These are phyloP conservation scores for Sardina pilchardus DNA, from an alignment of 2,113 vertebrate genomes.

Conservation along the genomic window DNA sequence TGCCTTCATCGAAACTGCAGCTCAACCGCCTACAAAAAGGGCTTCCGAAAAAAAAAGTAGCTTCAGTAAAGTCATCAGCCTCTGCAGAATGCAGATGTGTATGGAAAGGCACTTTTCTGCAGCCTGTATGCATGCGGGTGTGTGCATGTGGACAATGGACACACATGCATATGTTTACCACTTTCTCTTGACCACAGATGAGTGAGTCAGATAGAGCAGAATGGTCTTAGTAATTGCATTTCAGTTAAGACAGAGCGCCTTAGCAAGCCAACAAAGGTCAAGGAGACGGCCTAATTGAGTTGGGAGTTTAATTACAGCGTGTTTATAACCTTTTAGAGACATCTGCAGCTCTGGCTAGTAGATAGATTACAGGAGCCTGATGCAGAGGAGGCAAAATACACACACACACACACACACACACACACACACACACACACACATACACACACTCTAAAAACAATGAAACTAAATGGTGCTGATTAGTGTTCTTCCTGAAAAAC, in stretches of 20 bases:
- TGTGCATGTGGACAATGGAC: conserved; percentile 23
- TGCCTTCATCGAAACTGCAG: neutral
- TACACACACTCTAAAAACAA: neutral
- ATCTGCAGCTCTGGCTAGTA: conserved; percentile 6
- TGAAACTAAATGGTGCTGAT: conserved; percentile 24
- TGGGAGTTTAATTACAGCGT: conserved; percentile 61
- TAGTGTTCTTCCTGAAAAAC: neutral
- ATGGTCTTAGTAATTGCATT: conserved; percentile 49
- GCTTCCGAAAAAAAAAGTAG: conserved; percentile 31
- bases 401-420: neutral
- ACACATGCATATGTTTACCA: conserved; percentile 6
- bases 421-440: neutral
- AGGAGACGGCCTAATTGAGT: conserved; percentile 58
- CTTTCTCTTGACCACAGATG: conserved; percentile 39
- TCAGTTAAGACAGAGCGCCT: conserved; percentile 44
- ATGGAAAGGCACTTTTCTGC: conserved; percentile 12
- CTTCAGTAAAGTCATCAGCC: conserved; percentile 43
- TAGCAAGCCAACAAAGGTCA: conserved; percentile 64
- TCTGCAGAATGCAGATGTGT: conserved; percentile 36
- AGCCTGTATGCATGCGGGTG: conserved; percentile 20
- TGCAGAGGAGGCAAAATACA: neutral
- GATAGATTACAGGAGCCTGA: neutral
- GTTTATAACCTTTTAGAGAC: conserved; percentile 53
- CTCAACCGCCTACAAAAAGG: neutral
- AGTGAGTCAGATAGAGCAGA: conserved; percentile 51